Percentiles rank a stretch among this genome's conserved stretches.
Evolutionary conservation across 2,797 vertebrate genomes (phyloP).

Genomic region (Sebastes jordani): DNA sequence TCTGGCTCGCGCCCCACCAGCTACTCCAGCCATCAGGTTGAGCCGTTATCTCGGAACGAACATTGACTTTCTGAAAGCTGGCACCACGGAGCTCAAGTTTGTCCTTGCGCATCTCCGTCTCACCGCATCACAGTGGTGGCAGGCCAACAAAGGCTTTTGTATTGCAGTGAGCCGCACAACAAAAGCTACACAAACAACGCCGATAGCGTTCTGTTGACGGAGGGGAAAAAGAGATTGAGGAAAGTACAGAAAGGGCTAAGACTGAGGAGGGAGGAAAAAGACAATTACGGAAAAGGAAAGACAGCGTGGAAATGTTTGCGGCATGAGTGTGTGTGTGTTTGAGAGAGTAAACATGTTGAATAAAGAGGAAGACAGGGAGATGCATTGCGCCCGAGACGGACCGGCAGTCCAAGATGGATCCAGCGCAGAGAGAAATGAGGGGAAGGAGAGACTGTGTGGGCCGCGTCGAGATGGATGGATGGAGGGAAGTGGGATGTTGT

Average conservation of each 20-base stretch:
- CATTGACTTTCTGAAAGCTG: constrained; percentile 53
- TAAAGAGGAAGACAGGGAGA: constrained; percentile 44
- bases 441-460: constrained; percentile 50
- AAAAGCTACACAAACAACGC: constrained; percentile 62
- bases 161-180: constrained; percentile 51
- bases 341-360: constrained; percentile 36
- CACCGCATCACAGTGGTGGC: constrained; percentile 65
- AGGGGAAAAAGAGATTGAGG: constrained; percentile 45
- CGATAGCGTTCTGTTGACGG: constrained; percentile 63
- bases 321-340: constrained; percentile 10
- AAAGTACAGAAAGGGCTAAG: constrained; percentile 50
- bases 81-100: constrained; percentile 70
- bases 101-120: constrained; percentile 69
- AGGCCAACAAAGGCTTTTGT: constrained; percentile 74
- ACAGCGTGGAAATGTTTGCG: constrained; percentile 32
- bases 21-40: constrained; percentile 41
- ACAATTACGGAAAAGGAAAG: constrained; percentile 57
- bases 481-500: constrained; percentile 57
- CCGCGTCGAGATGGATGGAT: constrained; percentile 50
- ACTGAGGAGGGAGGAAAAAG: constrained; percentile 35
- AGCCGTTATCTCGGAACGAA: constrained; percentile 39
- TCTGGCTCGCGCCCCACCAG: constrained; percentile 21
- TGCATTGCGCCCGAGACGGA: constrained; percentile 31
- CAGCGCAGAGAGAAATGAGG: constrained; percentile 35
- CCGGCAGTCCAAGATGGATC: constrained; percentile 39